Base-by-base conservation (phyloP, 2,797 vertebrate genomes). In the Hypotaenidia okinawae region DNA sequence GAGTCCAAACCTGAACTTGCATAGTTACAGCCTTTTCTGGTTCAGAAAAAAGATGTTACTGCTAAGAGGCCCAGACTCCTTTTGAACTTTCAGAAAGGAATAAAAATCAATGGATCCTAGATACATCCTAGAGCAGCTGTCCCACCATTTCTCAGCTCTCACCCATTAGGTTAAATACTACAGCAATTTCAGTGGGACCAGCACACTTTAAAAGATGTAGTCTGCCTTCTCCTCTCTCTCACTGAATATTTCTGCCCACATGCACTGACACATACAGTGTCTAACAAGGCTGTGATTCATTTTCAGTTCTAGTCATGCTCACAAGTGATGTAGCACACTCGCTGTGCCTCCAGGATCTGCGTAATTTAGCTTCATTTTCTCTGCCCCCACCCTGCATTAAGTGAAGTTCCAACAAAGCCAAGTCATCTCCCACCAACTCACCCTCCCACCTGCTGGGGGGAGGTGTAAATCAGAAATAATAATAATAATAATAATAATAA, bases 241-340 rank as follows among this genome's bases (percentile, higher is more conserved):
- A 5, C 90, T 95, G 92, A 79, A 62, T 95, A 93, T 95, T 95
- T 95, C 96, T 95, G 90, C 97, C 98, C 97, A 98, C 95, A 62
- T 90, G 94, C 37, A 57, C 73, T 95, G 97, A 98, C 97, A 98
- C 96, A 97, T 57, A 80, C 85, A 89, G 95, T 95, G 95, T 96
- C 96, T 96, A 92, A 96, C 95, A 97, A 92, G 92, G 95, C 95
- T 95, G 90, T 94, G 97, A 98, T 97, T 98, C 97, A 98, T 94
- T 94, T 70, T 87, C 83, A 76, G 95, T 95, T 96, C 90, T 92
- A 96, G 92, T 95, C 95, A 95, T 93, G 94, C 97, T 96, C 95
- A 96, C 95, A 93, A 94, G 92, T 69, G 96, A 96, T 78, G 91
- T 55, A 91, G 94, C 90, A 87, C 70, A 27, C 77, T 97, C 75